Conservation (phyloP, 2,113 vertebrate species). For the Neopipo cinnamomea region DNA sequence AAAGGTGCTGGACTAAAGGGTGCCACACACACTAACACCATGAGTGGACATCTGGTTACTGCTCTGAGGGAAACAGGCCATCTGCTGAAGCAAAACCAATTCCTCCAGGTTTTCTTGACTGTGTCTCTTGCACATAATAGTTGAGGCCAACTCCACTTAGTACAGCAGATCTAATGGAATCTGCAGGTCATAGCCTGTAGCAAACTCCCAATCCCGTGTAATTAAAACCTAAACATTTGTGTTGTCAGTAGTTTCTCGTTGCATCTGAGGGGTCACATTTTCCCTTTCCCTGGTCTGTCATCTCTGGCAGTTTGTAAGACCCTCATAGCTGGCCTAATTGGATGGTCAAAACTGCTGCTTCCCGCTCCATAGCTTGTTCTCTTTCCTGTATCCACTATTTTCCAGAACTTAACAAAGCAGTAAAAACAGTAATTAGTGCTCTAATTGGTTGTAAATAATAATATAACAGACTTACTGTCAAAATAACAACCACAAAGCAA, state of each 20-base stretch:
- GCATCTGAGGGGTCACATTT: not conserved
- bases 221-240: slow-evolving; percentile 20
- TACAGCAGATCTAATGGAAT: not conserved
- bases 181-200: not conserved
- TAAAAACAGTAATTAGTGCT: slow-evolving; percentile 34
- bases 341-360: not conserved
- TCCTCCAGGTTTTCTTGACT: not conserved
- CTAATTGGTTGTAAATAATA: slow-evolving; percentile 50
- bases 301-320: not conserved
- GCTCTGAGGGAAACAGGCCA: not conserved
- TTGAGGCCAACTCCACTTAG: not conserved
- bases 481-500: slow-evolving; percentile 67
- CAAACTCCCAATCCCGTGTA: not conserved
- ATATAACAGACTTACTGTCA: slow-evolving; percentile 67
- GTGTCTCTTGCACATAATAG: not conserved
- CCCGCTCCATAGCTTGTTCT: not conserved
- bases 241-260: not conserved
- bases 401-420: not conserved
- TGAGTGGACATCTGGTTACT: not conserved
- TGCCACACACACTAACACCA: not conserved
- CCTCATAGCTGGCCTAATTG: not conserved
- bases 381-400: not conserved
- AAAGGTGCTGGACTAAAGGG: not conserved
- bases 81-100: not conserved
- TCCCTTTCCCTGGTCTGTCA: not conserved